Percentiles rank a stretch among this genome's conserved stretches.
Evolutionary conservation across 1,140 invertebrate species (phyloP).

Genomic region (Rhagoletis zephyria): DNA sequence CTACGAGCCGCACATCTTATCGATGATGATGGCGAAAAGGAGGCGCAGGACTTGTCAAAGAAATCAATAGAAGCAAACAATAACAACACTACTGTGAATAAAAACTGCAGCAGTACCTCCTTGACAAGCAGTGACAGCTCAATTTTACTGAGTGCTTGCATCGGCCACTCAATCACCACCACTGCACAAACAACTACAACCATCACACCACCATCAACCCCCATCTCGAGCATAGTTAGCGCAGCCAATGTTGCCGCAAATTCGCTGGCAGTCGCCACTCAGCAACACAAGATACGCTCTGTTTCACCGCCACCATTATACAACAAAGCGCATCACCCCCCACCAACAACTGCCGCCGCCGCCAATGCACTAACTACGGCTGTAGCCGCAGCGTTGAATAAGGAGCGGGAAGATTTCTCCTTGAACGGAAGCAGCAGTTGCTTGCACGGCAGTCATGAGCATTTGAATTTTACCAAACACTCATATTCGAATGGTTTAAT

Average conservation of each 20-base stretch:
- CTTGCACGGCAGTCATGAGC: conserved; percentile 59
- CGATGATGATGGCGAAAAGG: conserved; percentile 61
- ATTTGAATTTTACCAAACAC: conserved; percentile 69
- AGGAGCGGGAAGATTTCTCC: conserved; percentile 59
- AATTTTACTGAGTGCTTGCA: conserved; percentile 50
- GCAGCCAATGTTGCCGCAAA: conserved; percentile 10
- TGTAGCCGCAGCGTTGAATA: conserved; percentile 51
- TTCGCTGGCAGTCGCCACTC: conserved; percentile 25
- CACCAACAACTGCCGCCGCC: conserved; percentile 58
- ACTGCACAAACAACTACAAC: conserved; percentile 22
- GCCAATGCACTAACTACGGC: conserved; percentile 59
- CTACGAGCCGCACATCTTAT: conserved; percentile 33
- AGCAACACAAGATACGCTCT: conserved; percentile 62
- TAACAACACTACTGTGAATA: conserved; percentile 55
- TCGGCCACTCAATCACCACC: conserved; percentile 57
- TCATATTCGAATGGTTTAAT: conserved; percentile 70
- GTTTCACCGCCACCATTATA: conserved; percentile 69
- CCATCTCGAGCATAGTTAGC: background rate
- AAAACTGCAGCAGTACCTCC: conserved; percentile 45
- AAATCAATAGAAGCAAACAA: conserved; percentile 65
- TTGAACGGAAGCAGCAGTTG: conserved; percentile 53
- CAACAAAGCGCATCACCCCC: conserved; percentile 70
- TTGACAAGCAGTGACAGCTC: conserved; percentile 54
- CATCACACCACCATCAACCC: conserved; percentile 64
- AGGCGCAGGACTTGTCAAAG: conserved; percentile 69